Evolutionary conservation across 2,797 vertebrate species (phyloP).

Genomic region (Aeoliscus strigatus): DNA sequence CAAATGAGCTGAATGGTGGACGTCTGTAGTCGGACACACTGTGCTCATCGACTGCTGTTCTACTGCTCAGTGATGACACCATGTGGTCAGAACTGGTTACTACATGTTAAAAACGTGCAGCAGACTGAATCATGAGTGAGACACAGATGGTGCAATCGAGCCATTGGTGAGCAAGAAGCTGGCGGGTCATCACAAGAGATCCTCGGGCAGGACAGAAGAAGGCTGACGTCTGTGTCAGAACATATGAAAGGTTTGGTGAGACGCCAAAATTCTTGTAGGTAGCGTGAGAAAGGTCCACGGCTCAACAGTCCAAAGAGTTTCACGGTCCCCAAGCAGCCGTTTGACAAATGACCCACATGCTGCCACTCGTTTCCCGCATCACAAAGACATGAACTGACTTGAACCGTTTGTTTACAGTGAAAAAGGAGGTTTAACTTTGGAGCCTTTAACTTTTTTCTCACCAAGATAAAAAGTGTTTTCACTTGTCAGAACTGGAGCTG

Average conservation of each 20-base stretch:
- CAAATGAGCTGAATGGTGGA: too few relatives aligned
- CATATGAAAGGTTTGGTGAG: background rate
- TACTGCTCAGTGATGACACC: constrained; percentile 43
- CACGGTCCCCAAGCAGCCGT: too few relatives aligned
- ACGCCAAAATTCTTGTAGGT: background rate
- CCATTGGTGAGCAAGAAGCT: constrained; percentile 19
- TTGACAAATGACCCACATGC: background rate
- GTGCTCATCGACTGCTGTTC: constrained; percentile 1
- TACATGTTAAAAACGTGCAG: constrained; percentile 12
- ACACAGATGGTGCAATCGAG: constrained; percentile 41
- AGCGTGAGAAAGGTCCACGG: too few relatives aligned
- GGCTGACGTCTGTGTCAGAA: background rate
- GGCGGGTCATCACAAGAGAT: constrained; percentile 10
- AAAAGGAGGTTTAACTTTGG: too few relatives aligned
- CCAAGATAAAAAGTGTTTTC: background rate
- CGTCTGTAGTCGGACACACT: too few relatives aligned
- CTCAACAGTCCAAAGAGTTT: too few relatives aligned
- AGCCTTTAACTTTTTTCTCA: background rate
- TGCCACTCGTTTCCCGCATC: background rate
- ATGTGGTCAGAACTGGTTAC: constrained; percentile 23
- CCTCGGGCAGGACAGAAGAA: constrained; percentile 4
- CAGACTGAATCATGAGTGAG: constrained; percentile 2
- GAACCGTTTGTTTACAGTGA: background rate
- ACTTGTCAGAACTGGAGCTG: too few relatives aligned
- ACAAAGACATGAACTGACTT: constrained; percentile 8